A percentile compares a stretch with the other conserved stretches of the same genome.
These are phyloP conservation scores for Endotricha flammealis DNA, from an alignment of 2,888 invertebrate genomes.

Conservation along the genomic window DNA sequence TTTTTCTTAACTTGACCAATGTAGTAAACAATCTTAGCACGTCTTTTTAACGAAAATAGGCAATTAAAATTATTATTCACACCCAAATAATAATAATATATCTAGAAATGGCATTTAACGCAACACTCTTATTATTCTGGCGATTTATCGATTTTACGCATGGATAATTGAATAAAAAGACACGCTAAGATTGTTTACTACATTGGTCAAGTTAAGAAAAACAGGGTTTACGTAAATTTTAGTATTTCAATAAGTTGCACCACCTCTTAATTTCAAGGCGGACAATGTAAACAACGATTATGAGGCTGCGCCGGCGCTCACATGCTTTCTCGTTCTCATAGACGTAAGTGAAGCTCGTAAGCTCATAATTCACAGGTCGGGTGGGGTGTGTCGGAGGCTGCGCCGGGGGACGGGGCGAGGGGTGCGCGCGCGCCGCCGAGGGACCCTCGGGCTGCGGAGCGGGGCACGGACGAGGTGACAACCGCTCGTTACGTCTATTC, in stretches of 20 bases:
- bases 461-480: constrained; percentile 71
- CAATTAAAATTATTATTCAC: no score
- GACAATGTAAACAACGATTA: constrained; percentile 46
- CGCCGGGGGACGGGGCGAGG: constrained; percentile 33
- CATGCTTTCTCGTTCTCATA: constrained; percentile 39
- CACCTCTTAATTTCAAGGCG: constrained; percentile 20
- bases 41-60: no score
- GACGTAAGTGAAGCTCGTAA: constrained; percentile 40
- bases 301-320: constrained; percentile 41
- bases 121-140: no score
- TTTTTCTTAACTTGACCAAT: no score
- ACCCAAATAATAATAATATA: no score
- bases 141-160: no score
- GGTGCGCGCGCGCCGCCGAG: constrained; percentile 48
- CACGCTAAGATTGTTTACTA: no score
- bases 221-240: no score
- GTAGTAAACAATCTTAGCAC: no score
- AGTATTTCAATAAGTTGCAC: constrained; percentile 24
- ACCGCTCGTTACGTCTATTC: constrained; percentile 77
- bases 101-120: no score
- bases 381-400: constrained; percentile 63
- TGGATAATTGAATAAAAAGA: no score
- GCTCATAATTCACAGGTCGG: constrained; percentile 68
- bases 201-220: no score
- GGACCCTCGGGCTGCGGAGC: constrained; percentile 43